Evolutionary conservation across 2,797 vertebrate genomes (phyloP).

Genomic region (Rhinella marina): DNA sequence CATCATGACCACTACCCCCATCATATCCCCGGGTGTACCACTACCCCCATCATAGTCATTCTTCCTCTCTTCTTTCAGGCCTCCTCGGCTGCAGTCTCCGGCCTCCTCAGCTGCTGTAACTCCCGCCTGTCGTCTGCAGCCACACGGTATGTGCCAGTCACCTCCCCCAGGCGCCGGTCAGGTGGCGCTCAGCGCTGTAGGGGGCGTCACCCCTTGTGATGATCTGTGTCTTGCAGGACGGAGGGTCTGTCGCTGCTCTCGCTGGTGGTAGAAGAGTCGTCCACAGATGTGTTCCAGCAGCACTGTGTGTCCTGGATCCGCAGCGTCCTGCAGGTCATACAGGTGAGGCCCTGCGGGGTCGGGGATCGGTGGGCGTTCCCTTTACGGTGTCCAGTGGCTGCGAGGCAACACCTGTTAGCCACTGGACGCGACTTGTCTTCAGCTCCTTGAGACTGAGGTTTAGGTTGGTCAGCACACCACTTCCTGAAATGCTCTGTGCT

Average conservation of each 20-base stretch:
- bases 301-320: slow-evolving; percentile 90
- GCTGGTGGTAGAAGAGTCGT: slow-evolving; percentile 87
- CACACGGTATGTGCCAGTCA: slow-evolving; percentile 10
- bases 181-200: too few relatives aligned
- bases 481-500: slow-evolving; percentile 20
- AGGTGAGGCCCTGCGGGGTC: slow-evolving; percentile 73
- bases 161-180: too few relatives aligned
- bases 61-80: slow-evolving; percentile 25
- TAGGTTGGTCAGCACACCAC: too few relatives aligned
- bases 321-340: slow-evolving; percentile 86
- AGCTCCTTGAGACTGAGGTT: too few relatives aligned
- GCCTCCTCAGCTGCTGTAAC: slow-evolving; percentile 45
- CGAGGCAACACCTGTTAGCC: too few relatives aligned
- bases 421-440: too few relatives aligned
- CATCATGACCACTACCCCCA: too few relatives aligned
- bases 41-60: too few relatives aligned
- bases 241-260: slow-evolving; percentile 89
- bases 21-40: neutral
- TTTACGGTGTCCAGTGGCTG: too few relatives aligned
- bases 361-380: too few relatives aligned
- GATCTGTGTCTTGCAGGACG: slow-evolving; percentile 74
- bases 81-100: neutral
- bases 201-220: neutral
- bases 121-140: slow-evolving; percentile 32
- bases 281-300: slow-evolving; percentile 85